Evolutionary conservation across 2,113 vertebrate genomes (phyloP).

Genomic region (Prochilodus magdalenae): DNA sequence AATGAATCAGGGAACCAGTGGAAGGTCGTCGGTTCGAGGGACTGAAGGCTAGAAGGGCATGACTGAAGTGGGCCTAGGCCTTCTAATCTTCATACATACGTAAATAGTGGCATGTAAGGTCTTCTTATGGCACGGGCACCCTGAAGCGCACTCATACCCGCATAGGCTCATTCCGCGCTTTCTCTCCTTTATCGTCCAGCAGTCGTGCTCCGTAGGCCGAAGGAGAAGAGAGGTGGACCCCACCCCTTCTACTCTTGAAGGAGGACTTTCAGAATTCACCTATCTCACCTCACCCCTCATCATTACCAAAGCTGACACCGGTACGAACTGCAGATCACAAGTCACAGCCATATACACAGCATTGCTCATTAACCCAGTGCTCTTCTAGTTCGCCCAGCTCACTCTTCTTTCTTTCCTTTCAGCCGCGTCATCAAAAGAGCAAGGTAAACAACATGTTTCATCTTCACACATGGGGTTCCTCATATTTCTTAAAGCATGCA

Average conservation of each 20-base stretch:
- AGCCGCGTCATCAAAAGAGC: constrained; percentile 1
- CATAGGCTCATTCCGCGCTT: not conserved
- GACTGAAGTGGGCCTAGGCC: too few species aligned
- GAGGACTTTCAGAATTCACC: constrained; percentile 50
- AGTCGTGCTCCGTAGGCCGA: constrained; percentile 46
- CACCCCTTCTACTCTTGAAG: not conserved
- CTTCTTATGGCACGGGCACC: not conserved
- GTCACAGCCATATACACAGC: not conserved
- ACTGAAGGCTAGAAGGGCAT: too few species aligned
- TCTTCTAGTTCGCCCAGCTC: not conserved
- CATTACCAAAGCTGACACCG: constrained; percentile 61
- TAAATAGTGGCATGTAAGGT: too few species aligned
- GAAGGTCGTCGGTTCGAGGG: too few species aligned
- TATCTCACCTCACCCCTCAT: constrained; percentile 72
- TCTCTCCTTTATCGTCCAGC: not conserved
- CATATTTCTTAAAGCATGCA: not conserved
- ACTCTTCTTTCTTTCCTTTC: constrained; percentile 47
- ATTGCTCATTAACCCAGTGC: not conserved
- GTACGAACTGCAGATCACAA: constrained; percentile 16
- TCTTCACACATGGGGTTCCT: not conserved
- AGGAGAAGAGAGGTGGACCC: constrained; percentile 58
- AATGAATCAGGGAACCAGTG: too few species aligned
- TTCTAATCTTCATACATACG: too few species aligned
- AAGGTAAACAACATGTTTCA: constrained; percentile 32
- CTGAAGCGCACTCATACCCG: not conserved